These are phyloP conservation scores for Dryomyza anilis DNA, from an alignment of 2,888 invertebrate species.

Conservation along the genomic window DNA sequence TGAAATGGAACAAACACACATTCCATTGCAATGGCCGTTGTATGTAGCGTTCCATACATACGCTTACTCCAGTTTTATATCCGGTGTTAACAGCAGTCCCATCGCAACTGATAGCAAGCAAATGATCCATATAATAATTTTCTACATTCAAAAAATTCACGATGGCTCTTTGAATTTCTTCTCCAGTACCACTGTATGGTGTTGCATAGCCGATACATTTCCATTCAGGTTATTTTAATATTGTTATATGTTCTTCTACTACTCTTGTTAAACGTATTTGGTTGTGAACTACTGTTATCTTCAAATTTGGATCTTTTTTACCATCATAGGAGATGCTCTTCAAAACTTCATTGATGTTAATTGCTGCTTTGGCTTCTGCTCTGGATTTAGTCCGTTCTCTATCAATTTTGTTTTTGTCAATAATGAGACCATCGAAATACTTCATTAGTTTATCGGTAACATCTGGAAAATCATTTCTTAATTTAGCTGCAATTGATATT, in stretches of 20 bases:
- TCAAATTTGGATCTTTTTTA: too few species aligned
- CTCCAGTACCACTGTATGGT: constrained; percentile 10
- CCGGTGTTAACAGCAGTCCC: constrained; percentile 19
- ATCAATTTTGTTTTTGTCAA: constrained; percentile 17
- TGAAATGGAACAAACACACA: constrained; percentile 21
- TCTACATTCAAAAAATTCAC: constrained; percentile 11
- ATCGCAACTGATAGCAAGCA: constrained; percentile 15
- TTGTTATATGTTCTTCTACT: constrained; percentile 22
- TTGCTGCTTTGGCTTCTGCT: too few species aligned
- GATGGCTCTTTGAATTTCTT: constrained; percentile 10
- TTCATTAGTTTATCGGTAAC: neutral
- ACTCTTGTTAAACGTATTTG: constrained; percentile 2
- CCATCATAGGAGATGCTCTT: neutral
- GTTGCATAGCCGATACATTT: constrained; percentile 12
- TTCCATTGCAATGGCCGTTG: constrained; percentile 22
- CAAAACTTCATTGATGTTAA: neutral
- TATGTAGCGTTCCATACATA: constrained; percentile 15
- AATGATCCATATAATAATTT: constrained; percentile 3
- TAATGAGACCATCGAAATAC: neutral
- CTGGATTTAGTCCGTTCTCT: constrained; percentile 10
- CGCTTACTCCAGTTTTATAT: constrained; percentile 14
- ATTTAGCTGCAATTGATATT: constrained; percentile 1
- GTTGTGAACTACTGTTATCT: neutral
- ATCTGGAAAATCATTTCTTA: neutral
- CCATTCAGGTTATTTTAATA: constrained; percentile 19